Percentiles rank a stretch among this genome's conserved stretches.
phyloP scores from a whole-genome alignment of 2,797 vertebrate genomes.

The Steatocranus sp. region DNA sequence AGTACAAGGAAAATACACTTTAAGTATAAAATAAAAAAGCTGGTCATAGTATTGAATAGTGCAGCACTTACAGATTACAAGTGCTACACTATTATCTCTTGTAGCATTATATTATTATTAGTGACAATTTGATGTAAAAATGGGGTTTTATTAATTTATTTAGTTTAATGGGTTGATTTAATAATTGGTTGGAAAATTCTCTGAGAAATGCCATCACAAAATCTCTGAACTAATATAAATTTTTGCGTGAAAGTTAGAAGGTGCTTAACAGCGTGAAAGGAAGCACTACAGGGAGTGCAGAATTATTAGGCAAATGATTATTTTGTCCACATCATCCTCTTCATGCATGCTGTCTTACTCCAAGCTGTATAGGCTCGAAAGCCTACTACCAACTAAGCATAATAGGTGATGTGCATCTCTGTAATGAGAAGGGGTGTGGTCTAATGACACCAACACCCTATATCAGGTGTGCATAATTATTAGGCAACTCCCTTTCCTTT shows the following conservation, averaged over 20 bases:
- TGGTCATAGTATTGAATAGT: background rate
- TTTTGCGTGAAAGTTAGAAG: background rate
- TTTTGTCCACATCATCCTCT: too few relatives aligned
- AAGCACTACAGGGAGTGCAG: too few relatives aligned
- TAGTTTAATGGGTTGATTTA: background rate
- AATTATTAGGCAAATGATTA: too few relatives aligned
- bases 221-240: background rate
- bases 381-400: too few relatives aligned
- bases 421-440: too few relatives aligned
- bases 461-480: too few relatives aligned
- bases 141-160: background rate
- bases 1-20: background rate
- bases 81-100: background rate
- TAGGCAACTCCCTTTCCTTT: too few relatives aligned
- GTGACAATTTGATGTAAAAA: background rate
- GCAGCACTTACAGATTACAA: background rate
- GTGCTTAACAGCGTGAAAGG: fast-evolving
- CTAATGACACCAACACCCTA: too few relatives aligned
- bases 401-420: too few relatives aligned
- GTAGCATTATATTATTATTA: background rate
- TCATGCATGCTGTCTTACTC: too few relatives aligned
- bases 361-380: too few relatives aligned
- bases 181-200: background rate
- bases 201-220: background rate
- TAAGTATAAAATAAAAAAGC: background rate